Conservation (phyloP, 2,888 invertebrate species). For the Caenorhabditis angaria region DNA sequence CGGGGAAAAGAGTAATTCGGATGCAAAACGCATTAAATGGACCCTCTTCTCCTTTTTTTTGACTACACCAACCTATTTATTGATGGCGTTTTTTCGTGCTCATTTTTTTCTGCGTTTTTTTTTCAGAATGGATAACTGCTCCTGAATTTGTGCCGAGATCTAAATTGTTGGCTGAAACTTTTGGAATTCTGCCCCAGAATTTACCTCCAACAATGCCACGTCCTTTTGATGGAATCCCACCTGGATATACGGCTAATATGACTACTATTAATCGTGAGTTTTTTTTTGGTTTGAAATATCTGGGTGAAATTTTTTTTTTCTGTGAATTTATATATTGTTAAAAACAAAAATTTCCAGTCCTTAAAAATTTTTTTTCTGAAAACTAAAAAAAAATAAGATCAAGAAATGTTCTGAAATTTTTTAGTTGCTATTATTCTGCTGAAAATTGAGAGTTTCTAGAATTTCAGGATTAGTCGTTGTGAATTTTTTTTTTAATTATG, state of each 20-base stretch:
- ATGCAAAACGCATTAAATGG: too few species aligned
- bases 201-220: not conserved
- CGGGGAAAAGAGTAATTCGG: too few species aligned
- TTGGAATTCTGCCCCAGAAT: not conserved
- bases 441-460: too few species aligned
- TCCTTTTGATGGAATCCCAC: constrained; percentile 54
- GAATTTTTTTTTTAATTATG: too few species aligned
- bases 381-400: not conserved
- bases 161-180: constrained; percentile 42
- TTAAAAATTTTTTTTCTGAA: constrained; percentile 3
- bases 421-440: too few species aligned
- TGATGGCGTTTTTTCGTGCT: too few species aligned
- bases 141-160: constrained; percentile 61
- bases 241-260: constrained; percentile 65
- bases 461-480: too few species aligned
- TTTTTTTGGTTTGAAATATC: not conserved
- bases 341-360: not conserved
- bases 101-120: not conserved
- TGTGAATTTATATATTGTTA: not conserved
- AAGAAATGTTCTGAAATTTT: not conserved
- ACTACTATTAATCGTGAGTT: constrained; percentile 60
- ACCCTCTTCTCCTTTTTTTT: too few species aligned
- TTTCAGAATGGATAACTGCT: constrained; percentile 62
- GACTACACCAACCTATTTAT: too few species aligned
- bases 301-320: too few species aligned